Conservation (phyloP, 92 coral and sea anemone species). For the Galaxea fascicularis region DNA sequence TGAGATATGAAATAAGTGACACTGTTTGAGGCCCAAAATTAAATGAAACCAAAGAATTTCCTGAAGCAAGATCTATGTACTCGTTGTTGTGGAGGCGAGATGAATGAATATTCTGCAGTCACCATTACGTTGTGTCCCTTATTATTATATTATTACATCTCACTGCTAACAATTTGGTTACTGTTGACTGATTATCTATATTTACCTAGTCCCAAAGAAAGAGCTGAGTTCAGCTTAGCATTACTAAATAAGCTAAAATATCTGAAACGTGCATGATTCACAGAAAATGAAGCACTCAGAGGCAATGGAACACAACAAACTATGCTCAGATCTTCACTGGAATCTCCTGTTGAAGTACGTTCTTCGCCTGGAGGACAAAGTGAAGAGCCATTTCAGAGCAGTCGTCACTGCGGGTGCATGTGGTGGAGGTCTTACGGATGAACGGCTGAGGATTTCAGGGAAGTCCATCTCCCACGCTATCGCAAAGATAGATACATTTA, state of each 20-base stretch:
- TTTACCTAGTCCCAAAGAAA: too few relatives aligned
- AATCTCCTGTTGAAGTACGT: conserved; percentile 27
- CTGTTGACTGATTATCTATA: too few relatives aligned
- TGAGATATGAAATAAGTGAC: neutral
- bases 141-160: too few relatives aligned
- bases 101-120: too few relatives aligned
- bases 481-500: conserved; percentile 37
- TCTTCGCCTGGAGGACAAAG: conserved; percentile 38
- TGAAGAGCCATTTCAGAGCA: neutral
- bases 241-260: neutral
- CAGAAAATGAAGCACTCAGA: conserved; percentile 47
- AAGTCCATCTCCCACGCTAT: conserved; percentile 24
- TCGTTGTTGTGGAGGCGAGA: too few relatives aligned
- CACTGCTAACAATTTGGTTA: too few relatives aligned
- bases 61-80: too few relatives aligned
- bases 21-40: too few relatives aligned
- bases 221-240: too few relatives aligned
- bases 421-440: conserved; percentile 9
- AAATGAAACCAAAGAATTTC: too few relatives aligned
- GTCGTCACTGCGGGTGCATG: conserved; percentile 15
- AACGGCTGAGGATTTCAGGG: conserved; percentile 26
- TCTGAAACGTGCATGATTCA: neutral
- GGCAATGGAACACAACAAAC: conserved; percentile 38
- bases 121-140: too few relatives aligned
- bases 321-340: conserved; percentile 13